Conservation (phyloP, 2,888 invertebrate genomes). For the Caenorhabditis sp. region DNA sequence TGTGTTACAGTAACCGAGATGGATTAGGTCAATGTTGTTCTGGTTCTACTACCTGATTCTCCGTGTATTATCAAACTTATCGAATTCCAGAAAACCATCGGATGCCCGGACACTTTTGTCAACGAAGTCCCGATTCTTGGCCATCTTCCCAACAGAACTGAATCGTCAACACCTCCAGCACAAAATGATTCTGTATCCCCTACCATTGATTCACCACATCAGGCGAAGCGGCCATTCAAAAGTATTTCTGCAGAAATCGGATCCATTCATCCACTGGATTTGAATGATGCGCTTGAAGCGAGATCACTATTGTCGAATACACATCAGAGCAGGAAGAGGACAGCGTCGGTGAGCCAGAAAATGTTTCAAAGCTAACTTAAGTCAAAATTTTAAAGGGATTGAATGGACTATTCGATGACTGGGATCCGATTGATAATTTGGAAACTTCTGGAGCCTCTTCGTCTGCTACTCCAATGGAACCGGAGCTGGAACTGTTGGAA, state of each 20-base stretch:
- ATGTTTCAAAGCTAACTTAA: neutral
- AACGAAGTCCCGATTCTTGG: neutral
- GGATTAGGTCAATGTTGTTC: no score
- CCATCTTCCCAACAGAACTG: neutral
- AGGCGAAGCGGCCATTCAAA: conserved; percentile 37
- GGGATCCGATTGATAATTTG: neutral
- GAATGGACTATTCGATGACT: neutral
- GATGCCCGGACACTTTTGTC: neutral
- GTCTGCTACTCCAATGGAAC: neutral
- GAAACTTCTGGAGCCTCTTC: neutral
- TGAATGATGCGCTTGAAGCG: neutral
- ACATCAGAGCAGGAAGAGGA: neutral
- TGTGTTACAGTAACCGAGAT: no score
- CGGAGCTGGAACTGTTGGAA: neutral
- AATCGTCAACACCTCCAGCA: neutral
- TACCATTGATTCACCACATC: neutral
- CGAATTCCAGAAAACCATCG: neutral
- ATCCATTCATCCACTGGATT: neutral
- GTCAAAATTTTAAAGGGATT: neutral
- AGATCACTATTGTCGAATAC: neutral
- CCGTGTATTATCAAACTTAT: no score
- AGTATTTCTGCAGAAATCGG: conserved; percentile 46
- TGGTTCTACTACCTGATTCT: no score
- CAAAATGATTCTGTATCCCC: neutral
- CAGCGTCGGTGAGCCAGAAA: neutral